These are phyloP conservation scores for Zhuqinia jingwanae DNA, from an alignment of 2,888 invertebrate genomes.

Conservation along the genomic window DNA sequence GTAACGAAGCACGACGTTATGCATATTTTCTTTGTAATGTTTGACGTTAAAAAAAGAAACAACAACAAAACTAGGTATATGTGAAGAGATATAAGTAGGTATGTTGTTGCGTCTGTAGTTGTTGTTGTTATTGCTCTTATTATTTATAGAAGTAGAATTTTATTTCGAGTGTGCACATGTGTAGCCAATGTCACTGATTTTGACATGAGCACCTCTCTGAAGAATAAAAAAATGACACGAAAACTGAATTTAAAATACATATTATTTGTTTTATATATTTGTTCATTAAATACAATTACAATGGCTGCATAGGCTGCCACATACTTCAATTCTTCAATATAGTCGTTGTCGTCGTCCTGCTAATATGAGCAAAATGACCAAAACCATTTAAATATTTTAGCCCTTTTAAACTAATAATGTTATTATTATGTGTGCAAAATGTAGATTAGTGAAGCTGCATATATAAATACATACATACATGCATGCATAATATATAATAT, in stretches of 20 bases:
- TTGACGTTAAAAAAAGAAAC: neutral
- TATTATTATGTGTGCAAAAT: no score
- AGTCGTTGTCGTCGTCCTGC: no score
- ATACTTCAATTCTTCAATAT: no score
- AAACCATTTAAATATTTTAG: slow-evolving; percentile 41
- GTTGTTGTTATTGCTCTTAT: neutral
- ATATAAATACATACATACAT: neutral
- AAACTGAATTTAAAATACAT: neutral
- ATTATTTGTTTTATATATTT: slow-evolving; percentile 14
- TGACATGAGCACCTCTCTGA: slow-evolving; percentile 13
- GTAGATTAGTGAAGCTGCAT: no score
- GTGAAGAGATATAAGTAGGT: neutral
- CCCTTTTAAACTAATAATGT: no score
- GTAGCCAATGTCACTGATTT: slow-evolving; percentile 19
- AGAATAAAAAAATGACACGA: slow-evolving; percentile 1
- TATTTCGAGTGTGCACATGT: neutral
- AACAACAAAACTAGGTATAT: neutral
- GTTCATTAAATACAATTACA: slow-evolving; percentile 24
- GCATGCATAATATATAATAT: no score
- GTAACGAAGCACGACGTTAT: slow-evolving; percentile 20
- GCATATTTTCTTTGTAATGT: slow-evolving; percentile 4
- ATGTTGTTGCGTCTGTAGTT: neutral
- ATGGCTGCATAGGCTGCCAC: neutral
- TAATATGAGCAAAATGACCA: no score
- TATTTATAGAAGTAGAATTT: neutral